Percentiles rank a stretch among this genome's conserved stretches.
Evolutionary conservation across 2,113 vertebrate genomes (phyloP).

Genomic region (Lates calcarifer): DNA sequence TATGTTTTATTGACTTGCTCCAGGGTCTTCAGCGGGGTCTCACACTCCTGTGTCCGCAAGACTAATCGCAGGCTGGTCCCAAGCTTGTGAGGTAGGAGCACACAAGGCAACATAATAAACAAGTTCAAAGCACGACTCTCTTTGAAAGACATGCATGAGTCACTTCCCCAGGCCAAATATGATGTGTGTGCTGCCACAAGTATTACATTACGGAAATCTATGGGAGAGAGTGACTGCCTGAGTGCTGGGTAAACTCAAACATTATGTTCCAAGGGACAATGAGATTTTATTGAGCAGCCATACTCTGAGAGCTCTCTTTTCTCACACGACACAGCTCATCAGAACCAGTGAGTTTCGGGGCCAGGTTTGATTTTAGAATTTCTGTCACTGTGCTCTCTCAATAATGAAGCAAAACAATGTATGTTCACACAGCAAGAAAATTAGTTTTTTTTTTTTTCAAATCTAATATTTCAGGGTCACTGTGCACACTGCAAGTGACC

Average conservation of each 20-base stretch:
- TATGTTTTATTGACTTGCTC: conserved; percentile 79
- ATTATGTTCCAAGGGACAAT: conserved; percentile 61
- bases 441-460: conserved; percentile 21
- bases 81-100: conserved; percentile 45
- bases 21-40: conserved; percentile 67
- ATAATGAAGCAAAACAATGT: conserved; percentile 7
- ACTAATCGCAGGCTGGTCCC: conserved; percentile 64
- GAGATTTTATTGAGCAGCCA: conserved; percentile 54
- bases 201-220: conserved; percentile 70
- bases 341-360: conserved; percentile 20
- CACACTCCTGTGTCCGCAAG: conserved; percentile 44
- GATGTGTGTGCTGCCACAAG: conserved; percentile 65
- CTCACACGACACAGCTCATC: conserved; percentile 38
- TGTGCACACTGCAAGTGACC: conserved; percentile 11
- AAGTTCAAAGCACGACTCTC: conserved; percentile 68
- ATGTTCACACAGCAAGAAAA: conserved; percentile 29
- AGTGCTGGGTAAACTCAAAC: conserved; percentile 55
- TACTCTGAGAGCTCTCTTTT: conserved; percentile 33
- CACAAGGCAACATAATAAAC: conserved; percentile 62
- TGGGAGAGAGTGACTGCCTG: conserved; percentile 41
- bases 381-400: conserved; percentile 15
- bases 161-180: conserved; percentile 71
- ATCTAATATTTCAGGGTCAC: conserved; percentile 34
- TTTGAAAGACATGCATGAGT: conserved; percentile 69
- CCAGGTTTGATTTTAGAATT: conserved; percentile 36